Evolutionary conservation across 2,797 vertebrate species (phyloP).

Genomic region (Dendrocincla fuliginosa): DNA sequence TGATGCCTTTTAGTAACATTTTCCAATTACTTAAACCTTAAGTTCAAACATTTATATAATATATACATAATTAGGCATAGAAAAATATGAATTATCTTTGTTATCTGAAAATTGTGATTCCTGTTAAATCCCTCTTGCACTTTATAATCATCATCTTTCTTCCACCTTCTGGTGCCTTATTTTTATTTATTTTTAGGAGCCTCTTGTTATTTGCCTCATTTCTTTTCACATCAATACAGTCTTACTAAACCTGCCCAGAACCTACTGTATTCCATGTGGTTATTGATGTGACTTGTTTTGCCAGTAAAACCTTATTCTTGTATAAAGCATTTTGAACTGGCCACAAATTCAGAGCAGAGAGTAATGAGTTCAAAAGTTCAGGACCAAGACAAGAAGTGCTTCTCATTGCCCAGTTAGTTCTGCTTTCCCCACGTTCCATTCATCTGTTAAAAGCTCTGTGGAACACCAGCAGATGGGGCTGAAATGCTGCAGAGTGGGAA

Average conservation of each 20-base stretch:
- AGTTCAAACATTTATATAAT: not conserved
- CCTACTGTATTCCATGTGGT: not conserved
- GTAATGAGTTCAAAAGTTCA: not conserved
- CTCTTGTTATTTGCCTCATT: not conserved
- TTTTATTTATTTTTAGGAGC: not conserved
- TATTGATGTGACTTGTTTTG: not conserved
- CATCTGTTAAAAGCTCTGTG: not conserved
- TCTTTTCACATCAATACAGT: not conserved
- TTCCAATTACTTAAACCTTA: not conserved
- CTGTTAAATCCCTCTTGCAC: not conserved
- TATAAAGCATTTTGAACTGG: not conserved
- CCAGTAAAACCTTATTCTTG: not conserved
- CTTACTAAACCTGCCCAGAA: not conserved
- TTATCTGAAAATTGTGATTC: not conserved
- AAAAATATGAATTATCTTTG: not conserved
- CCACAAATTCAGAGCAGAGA: not conserved
- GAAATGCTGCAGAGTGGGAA: not conserved
- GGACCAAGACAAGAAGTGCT: not conserved
- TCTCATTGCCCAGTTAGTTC: accelerated
- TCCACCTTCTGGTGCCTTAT: not conserved
- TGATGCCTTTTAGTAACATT: not conserved
- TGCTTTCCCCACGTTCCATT: not conserved
- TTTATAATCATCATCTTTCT: not conserved
- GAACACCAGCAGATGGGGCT: constrained; percentile 13
- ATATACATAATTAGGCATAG: accelerated